Evolutionary conservation across 2,797 vertebrate genomes (phyloP).

Genomic region (Melanitta fusca): DNA sequence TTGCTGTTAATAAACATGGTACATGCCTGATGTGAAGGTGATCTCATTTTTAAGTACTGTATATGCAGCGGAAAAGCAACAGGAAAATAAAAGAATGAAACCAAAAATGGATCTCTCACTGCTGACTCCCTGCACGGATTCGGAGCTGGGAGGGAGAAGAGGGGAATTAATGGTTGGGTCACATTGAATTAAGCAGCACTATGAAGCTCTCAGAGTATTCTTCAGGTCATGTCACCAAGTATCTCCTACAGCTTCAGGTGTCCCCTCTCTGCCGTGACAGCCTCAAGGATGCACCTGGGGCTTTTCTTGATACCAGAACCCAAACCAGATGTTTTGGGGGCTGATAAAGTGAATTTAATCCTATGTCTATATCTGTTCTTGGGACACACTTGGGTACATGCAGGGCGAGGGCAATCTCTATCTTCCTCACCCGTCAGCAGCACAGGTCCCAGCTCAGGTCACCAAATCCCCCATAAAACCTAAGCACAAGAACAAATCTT

Average conservation of each 20-base stretch:
- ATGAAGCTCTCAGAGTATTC: neutral
- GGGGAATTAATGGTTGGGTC: neutral
- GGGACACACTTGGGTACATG: neutral
- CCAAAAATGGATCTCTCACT: constrained; percentile 7
- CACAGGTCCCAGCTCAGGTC: accelerated
- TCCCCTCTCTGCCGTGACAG: neutral
- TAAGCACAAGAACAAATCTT: neutral
- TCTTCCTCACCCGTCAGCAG: neutral
- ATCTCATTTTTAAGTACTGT: constrained; percentile 73
- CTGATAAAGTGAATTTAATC: neutral
- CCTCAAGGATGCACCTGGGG: neutral
- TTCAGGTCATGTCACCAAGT: accelerated
- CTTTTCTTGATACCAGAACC: neutral
- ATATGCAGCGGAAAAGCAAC: constrained; percentile 43
- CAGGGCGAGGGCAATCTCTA: neutral
- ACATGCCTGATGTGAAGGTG: constrained; percentile 72
- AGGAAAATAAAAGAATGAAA: constrained; percentile 59
- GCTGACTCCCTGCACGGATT: constrained; percentile 3
- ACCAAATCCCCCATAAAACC: neutral
- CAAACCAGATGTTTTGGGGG: neutral
- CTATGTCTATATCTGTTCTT: neutral
- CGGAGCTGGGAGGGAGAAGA: neutral
- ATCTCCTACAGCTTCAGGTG: neutral
- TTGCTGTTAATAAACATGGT: constrained; percentile 80
- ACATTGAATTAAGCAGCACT: neutral